These are phyloP conservation scores for Propithecus coquereli DNA, from an alignment of 2,113 vertebrate species.

Conservation along the genomic window DNA sequence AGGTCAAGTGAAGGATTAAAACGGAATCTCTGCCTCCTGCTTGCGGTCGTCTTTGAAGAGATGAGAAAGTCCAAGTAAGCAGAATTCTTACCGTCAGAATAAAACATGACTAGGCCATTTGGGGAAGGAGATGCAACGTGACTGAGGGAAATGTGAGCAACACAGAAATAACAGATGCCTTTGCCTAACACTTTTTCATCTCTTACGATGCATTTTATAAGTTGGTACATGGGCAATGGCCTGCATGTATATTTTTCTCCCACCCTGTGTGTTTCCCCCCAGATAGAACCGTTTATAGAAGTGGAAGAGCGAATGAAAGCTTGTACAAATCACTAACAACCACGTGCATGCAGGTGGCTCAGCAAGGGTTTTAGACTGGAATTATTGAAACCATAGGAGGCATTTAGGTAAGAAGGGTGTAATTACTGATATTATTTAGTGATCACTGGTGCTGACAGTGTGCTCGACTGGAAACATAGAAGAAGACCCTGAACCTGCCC, in stretches of 20 bases:
- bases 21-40: not conserved
- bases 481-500: not conserved
- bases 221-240: not conserved
- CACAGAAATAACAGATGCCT: constrained; percentile 22
- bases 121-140: not conserved
- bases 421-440: not conserved
- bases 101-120: constrained; percentile 52
- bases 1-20: constrained; percentile 50
- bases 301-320: not conserved
- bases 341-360: not conserved
- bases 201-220: not conserved
- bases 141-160: not conserved
- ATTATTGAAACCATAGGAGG: constrained; percentile 33
- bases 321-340: not conserved
- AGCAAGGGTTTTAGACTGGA: not conserved
- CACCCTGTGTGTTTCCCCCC: not conserved
- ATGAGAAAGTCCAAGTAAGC: constrained; percentile 22
- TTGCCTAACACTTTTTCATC: constrained; percentile 33
- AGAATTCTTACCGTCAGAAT: constrained; percentile 52
- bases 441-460: not conserved
- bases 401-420: not conserved
- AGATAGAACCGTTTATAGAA: not conserved
- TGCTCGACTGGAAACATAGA: constrained; percentile 6
- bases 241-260: not conserved
- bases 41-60: constrained; percentile 24